Percentiles rank a stretch among this genome's conserved stretches.
phyloP scores from a whole-genome alignment of 2,888 invertebrate species.

The Acleris literana region DNA sequence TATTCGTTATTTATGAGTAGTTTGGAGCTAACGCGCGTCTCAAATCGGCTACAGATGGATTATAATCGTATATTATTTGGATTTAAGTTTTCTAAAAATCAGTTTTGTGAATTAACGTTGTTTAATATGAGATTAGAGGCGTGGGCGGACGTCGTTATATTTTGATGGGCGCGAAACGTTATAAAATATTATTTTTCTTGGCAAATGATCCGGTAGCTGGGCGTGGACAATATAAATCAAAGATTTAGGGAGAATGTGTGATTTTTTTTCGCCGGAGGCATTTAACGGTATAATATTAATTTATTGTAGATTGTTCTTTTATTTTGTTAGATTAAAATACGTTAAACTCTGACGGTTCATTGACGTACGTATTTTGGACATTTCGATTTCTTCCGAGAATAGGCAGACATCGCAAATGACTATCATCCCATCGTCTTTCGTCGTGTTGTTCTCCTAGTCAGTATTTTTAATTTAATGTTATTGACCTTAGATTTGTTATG shows the following conservation, averaged over 20 bases:
- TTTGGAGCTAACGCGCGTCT: slow-evolving; percentile 52
- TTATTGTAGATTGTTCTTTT: neutral
- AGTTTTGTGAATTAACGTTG: slow-evolving; percentile 32
- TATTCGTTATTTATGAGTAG: slow-evolving; percentile 60
- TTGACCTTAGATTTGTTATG: too few species aligned
- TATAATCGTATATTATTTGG: slow-evolving; percentile 53
- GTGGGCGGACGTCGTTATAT: slow-evolving; percentile 30
- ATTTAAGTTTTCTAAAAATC: slow-evolving; percentile 35
- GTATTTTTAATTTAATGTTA: too few species aligned
- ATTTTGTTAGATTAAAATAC: neutral
- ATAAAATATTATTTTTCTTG: slow-evolving; percentile 26
- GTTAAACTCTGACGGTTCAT: neutral
- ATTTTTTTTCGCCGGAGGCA: slow-evolving; percentile 3
- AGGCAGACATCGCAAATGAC: too few species aligned
- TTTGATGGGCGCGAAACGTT: slow-evolving; percentile 32
- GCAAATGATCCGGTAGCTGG: slow-evolving; percentile 25
- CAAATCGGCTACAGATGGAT: slow-evolving; percentile 55
- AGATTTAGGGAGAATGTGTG: slow-evolving; percentile 7
- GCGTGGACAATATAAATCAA: slow-evolving; percentile 19
- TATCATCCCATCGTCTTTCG: too few species aligned
- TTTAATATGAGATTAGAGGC: slow-evolving; percentile 15
- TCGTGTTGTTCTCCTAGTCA: too few species aligned
- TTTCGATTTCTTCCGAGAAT: too few species aligned
- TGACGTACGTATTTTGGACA: too few species aligned
- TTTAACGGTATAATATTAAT: neutral